Base-by-base conservation (phyloP, 1,140 invertebrate species). In the Heterodera schachtii region DNA sequence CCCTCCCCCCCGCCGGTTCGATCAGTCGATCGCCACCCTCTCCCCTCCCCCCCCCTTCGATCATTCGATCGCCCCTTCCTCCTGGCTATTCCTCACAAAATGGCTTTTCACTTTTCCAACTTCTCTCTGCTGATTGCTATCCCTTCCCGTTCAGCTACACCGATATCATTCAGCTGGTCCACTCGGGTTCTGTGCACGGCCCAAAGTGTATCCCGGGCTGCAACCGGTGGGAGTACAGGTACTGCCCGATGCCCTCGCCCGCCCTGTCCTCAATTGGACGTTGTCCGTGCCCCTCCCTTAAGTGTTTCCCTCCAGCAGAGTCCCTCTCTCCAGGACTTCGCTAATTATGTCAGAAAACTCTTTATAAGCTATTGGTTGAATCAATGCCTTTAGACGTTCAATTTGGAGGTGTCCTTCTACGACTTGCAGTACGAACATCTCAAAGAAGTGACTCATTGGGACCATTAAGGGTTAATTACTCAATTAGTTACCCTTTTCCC, bases 191-290 rank as follows among this genome's bases (percentile, higher is more conserved):
- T 11, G 79, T 84, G 75, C 86, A 88, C 57, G 81, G 73, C 60
- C 86, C 89, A 43, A 82, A 89, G 16, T 49, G 64, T 52, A 80
- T 69, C 67, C 64, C 57, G 52, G 49, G 16, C 11, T 88, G 87
- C 49, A 82, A 82, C 13, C 66, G 87, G 70, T 88, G 87, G 87
- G 87, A 88, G 78, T 90, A 88, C 78, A 82, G 79, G 76, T 78
- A 7, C 47, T n/a, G 21, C 2, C 31, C 9, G 69, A 31, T 31
- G 31, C 31, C 31, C 31, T 31, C 31, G 31, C 31, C 31, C 31
- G 31, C 31, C 31, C 13, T 71, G 69, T 11, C 69, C 31, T 16
- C 69, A 43, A 71, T 16, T 71, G 41, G 13, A 31, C 60, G n/a
- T 77, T 41, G 44, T 60, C 44, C 66, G 49, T 69, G 49, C 52